Evolutionary conservation across 2,888 invertebrate species (phyloP), one percentile per base, ranked within the genome.

Genomic region (Tipula lateralis): DNA sequence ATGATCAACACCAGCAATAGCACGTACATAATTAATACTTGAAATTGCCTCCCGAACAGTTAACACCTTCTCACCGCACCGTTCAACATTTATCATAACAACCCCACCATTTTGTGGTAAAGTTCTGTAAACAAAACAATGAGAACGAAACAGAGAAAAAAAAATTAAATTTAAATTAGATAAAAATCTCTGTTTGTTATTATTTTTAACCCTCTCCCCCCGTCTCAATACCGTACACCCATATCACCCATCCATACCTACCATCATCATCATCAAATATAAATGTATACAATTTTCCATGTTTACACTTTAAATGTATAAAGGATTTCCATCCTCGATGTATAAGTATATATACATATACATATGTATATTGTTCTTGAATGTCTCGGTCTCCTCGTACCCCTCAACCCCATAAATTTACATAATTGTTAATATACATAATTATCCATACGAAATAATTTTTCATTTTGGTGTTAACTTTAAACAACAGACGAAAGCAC

Each of bases 11-110:
- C 94, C 94, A 83, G 93, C 93, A 84, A 93, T 91, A 86, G 91
- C 91, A 83, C 93, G 91, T 86, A 94, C 93, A 89, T 94, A 93
- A 88, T 93, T 93, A 86, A 94, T 93, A 87, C 93, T 93, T 86
- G 92, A 93, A 87, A 90, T 89, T 34, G 90, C 90, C 85, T 91
- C 91, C 0, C 89, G 89, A 0, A 90, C 89, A 36, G 88, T 88
- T 32, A 91, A 87, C 19, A 87, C 86, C 0, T 89, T 89, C 16
- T 90, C 90, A 1, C 90, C 90, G 66, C 90, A 91, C 29, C 89
- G 89, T 88, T 92, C 92, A 88, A 93, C 92, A 88, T 92, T 93
- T 29, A 93, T 91, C 92, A 93, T 92, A 16, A 93, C 92, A 1
- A 93, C 91, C 19, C 93, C 93, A 81, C 92, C 92, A 87, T 93